Evolutionary conservation across 1,140 invertebrate species (phyloP), one percentile per base, ranked within the genome.

Genomic region (Armadillidium nasatum): DNA sequence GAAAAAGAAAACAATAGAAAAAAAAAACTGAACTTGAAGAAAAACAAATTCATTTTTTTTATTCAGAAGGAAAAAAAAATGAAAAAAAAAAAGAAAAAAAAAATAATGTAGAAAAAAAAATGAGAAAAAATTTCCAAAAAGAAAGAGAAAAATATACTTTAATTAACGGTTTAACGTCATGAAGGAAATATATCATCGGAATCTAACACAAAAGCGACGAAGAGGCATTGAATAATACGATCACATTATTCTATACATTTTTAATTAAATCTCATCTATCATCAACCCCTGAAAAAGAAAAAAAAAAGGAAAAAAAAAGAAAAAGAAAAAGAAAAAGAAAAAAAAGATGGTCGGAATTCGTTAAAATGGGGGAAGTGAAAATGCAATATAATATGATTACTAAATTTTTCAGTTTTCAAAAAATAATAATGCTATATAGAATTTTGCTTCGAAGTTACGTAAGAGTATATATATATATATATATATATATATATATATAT

Each of bases 261-360:
- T 78, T 78, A 78, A 78, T 78, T 78, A 76, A 78, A 76, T 74
- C 75, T 78, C 77, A 76, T 78, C 73, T 75, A 78, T 78, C 77
- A 78, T 78, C 23, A 44, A 19, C 43, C 22, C 54, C 23, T 15
- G 73, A 69, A 11, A 75, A n/a, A 45, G 33, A 43, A 13, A 69
- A 54, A 44, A 44, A 21, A 54, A 19, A 54, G 13, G 50, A 43
- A 11, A 74, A 54, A 67, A 23, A 23, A 23, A 66, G 50, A 33
- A 13, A 33, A 54, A 44, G 33, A 74, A 21, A 11, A 66, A 44
- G 4, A 10, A 33, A 13, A 7, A 33, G 22, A n/a, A 0, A n/a
- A 74, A 2, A 68, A 21, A 21, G 33, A 71, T 15, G 33, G 23
- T 71, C 69, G 23, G 15, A 33, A 22, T 22, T 71, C 13, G 33